Base-by-base conservation (phyloP, 2,888 invertebrate genomes). In the Drosophila yooni region DNA sequence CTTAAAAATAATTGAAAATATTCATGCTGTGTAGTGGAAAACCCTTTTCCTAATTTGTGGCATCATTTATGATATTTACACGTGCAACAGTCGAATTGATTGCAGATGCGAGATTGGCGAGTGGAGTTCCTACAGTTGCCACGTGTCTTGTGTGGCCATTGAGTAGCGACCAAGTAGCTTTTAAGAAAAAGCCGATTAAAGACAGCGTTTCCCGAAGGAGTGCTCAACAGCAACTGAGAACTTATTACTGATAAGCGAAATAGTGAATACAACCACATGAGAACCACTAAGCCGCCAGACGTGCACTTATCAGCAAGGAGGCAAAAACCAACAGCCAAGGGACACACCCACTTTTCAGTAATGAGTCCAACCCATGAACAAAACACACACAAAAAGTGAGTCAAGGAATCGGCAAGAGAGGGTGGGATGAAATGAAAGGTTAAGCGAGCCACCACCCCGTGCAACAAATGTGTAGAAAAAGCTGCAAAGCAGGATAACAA, bases 281-380 rank as follows among this genome's bases (percentile, higher is more conserved):
- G 21, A 70, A 62, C 70, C 78, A 73, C 82, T 69, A 77, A 83
- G 77, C 79, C 82, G 36, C 54, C 66, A 71, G 73, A 64, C 74
- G 64, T 60, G 74, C 75, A 73, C 87, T 90, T 90, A 92, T 91
- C 89, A 77, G 76, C 61, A 43, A 18, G 75, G 59, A 57, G 74
- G 72, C 65, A 69, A 60, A 76, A 81, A 76, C 76, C 79, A 80
- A 64, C 79, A 10, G 56, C 29, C 65, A 50, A 31, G 46, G 43
- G 62, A 46, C 51, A 40, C 61, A 58, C 73, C 71, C 59, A 58
- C 53, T 60, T 70, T 60, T 29, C 58, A 63, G 77, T 72, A 76
- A 82, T 80, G 80, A 76, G 68, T 57, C 58, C 33, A 57, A 52
- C 36, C 43, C 31, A 5, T 40, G 27, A 36, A 27, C 57, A 54